Base-by-base conservation (phyloP, 2,888 invertebrate genomes). In the Sialis fuliginosa region DNA sequence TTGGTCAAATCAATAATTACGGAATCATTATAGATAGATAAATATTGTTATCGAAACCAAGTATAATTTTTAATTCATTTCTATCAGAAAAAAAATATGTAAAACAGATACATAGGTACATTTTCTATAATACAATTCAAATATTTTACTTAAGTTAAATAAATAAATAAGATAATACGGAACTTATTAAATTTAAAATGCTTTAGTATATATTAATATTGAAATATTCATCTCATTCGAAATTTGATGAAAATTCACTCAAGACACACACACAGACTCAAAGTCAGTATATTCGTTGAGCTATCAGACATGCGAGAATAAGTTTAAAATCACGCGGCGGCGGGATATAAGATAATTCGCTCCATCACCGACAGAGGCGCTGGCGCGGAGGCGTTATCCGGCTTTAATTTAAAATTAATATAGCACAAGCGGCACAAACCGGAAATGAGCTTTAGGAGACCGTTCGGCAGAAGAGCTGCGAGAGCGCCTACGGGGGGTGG, bases 321-420 rank as follows among this genome's bases (percentile, higher is more conserved):
- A 22, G 22, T 22, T 22, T 22, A 42, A 30, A 42, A 13, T 42
- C n/a, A 31, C 42, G 22, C 42, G 42, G 7, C 22, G 42, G n/a
- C 32, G 42, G 31, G 34, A 31, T 45, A 35, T 35, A 10, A 45
- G 45, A 45, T 45, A 45, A 45, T 45, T 45, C 45, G 45, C 45
- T 13, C 45, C 45, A 37, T 45, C 45, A 45, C 45, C 48, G 42
- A 55, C 54, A 53, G 55, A 50, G 54, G 55, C 54, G 54, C 54
- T 45, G 56, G 51, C 53, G 51, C 53, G 54, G 58, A 57, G 60
- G 65, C 65, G 66, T 68, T 70, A 72, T 71, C 71, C 71, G 66
- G 66, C 67, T 68, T 73, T 76, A 75, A 75, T 76, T 76, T 76
- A 75, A 76, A 76, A 76, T 77, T 76, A 76, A 77, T 75, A 74